phyloP scores from a whole-genome alignment of 2,888 invertebrate genomes.

The Campoletis raptor region DNA sequence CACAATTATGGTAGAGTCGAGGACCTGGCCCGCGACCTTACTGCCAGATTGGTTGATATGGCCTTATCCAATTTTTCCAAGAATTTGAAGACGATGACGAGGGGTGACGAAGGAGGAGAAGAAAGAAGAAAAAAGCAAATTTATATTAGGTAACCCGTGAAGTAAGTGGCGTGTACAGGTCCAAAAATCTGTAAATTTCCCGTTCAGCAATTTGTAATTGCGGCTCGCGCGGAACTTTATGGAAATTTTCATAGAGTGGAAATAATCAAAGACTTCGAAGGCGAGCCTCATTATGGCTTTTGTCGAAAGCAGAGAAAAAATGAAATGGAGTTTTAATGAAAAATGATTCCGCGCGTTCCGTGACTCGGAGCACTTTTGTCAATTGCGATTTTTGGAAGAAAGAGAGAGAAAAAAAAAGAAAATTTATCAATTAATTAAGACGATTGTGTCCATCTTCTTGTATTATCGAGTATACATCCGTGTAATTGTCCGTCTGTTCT shows the following conservation, averaged over 20 bases:
- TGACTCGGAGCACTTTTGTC: conserved; percentile 81
- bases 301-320: conserved; percentile 35
- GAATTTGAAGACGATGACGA: conserved; percentile 74
- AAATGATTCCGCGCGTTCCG: conserved; percentile 81
- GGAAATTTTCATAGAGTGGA: neutral
- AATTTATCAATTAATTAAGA: conserved; percentile 69
- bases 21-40: conserved; percentile 82
- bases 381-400: conserved; percentile 83
- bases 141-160: conserved; percentile 83
- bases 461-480: conserved; percentile 75
- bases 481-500: conserved; percentile 81
- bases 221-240: conserved; percentile 79
- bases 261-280: neutral
- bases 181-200: conserved; percentile 80
- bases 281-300: neutral
- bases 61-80: conserved; percentile 85
- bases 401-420: conserved; percentile 70
- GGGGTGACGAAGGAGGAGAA: conserved; percentile 17
- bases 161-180: conserved; percentile 82
- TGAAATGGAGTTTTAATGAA: conserved; percentile 35
- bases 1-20: conserved; percentile 73
- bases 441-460: conserved; percentile 74
- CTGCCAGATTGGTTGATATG: conserved; percentile 84
- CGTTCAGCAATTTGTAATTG: conserved; percentile 80
- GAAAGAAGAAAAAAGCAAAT: conserved; percentile 76